A percentile compares a stretch with the other conserved stretches of the same genome.
Conservation (phyloP, 2,113 vertebrate genomes). For the Mohoua ochrocephala region DNA sequence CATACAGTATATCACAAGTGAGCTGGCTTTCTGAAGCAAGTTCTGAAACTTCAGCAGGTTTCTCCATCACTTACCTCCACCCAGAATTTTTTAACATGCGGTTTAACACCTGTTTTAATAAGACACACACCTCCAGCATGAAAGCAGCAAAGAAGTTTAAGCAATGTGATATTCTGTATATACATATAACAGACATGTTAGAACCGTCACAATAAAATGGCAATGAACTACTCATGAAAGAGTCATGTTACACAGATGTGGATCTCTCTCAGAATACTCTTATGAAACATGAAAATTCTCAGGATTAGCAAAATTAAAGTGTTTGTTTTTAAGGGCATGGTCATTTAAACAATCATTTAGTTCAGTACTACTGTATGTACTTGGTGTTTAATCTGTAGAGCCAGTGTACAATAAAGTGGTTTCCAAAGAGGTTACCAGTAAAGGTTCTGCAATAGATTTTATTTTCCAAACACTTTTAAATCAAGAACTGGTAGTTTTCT, state of each 20-base stretch:
- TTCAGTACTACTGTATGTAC: not conserved
- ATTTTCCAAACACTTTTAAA: not conserved
- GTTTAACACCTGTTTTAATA: constrained; percentile 1
- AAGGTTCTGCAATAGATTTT: not conserved
- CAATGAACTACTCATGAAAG: not conserved
- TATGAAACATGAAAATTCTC: not conserved
- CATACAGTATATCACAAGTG: constrained; percentile 31
- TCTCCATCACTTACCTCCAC: constrained; percentile 1
- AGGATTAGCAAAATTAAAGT: not conserved
- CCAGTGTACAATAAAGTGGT: not conserved
- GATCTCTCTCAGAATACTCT: not conserved
- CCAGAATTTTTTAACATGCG: not conserved
- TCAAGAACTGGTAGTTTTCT: not conserved
- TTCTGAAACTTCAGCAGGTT: not conserved
- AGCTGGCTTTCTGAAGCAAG: constrained; percentile 16
- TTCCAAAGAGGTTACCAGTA: not conserved
- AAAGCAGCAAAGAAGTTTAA: constrained; percentile 15
- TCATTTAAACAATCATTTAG: not conserved
- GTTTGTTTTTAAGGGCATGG: not conserved
- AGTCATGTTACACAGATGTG: not conserved
- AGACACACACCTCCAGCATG: not conserved
- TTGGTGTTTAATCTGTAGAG: not conserved
- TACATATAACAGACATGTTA: not conserved
- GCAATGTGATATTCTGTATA: constrained; percentile 34
- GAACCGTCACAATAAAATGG: not conserved